phyloP scores from a whole-genome alignment of 2,113 vertebrate genomes.

The Chaetorhynchus papuensis region DNA sequence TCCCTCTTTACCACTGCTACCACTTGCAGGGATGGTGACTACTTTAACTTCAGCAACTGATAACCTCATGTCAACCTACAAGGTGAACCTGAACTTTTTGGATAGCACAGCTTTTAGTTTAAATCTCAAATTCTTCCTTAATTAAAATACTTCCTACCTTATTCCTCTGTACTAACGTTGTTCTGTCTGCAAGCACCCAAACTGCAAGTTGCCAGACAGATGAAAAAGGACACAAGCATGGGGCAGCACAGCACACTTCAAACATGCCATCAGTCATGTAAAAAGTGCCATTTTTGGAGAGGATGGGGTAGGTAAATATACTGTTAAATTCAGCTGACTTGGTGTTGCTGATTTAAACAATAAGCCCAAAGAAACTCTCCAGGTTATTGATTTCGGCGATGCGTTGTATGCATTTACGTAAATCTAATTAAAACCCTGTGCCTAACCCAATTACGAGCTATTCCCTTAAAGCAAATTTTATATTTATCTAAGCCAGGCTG shows the following conservation, averaged over 20 bases:
- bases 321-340: not conserved
- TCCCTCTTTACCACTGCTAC: not conserved
- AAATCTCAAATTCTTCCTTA: not conserved
- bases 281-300: not conserved
- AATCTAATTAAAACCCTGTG: conserved; percentile 44
- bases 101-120: not conserved
- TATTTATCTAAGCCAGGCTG: conserved; percentile 42
- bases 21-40: not conserved
- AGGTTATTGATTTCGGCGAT: conserved; percentile 39
- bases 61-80: not conserved
- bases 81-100: not conserved
- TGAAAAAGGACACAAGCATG: not conserved
- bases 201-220: not conserved
- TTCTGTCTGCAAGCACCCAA: not conserved
- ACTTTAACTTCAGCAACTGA: not conserved
- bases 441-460: conserved; percentile 43
- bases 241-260: not conserved
- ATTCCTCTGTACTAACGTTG: not conserved
- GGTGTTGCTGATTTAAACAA: not conserved
- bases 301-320: not conserved
- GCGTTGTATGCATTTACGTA: conserved; percentile 39
- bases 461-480: conserved; percentile 57
- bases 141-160: not conserved
- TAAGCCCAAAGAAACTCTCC: not conserved
- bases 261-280: not conserved